A percentile compares a stretch with the other conserved stretches of the same genome.
phyloP scores from a whole-genome alignment of 30 jellyfish, hydroid and myxozoan species.

The Pseudorhiza aurosa region DNA sequence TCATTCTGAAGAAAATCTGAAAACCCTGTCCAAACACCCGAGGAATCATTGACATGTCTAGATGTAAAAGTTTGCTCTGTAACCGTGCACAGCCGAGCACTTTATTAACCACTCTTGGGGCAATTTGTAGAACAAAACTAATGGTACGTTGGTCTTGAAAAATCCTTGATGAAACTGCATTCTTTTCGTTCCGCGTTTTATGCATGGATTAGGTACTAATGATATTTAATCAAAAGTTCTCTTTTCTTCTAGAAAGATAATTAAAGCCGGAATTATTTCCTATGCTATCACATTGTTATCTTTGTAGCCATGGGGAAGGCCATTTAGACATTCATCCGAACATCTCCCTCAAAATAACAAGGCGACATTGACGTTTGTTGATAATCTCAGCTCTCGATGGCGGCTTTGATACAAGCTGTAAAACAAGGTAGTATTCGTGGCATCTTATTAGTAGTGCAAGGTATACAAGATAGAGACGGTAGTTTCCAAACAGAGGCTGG shows the following conservation, averaged over 20 bases:
- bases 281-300: neutral
- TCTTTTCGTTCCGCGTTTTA: neutral
- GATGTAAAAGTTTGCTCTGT: too few species aligned
- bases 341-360: neutral
- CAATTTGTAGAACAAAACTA: too few species aligned
- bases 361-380: neutral
- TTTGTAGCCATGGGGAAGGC: neutral
- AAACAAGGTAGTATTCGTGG: constrained; percentile 52
- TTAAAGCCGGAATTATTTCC: neutral
- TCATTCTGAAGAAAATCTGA: too few species aligned
- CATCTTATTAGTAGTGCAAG: neutral
- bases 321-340: neutral
- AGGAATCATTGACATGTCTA: too few species aligned
- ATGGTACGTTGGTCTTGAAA: too few species aligned
- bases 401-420: constrained; percentile 43
- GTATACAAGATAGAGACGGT: neutral
- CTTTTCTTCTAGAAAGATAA: neutral
- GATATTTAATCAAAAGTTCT: too few species aligned
- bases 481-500: constrained; percentile 30
- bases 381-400: neutral
- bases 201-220: too few species aligned
- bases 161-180: neutral
- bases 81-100: too few species aligned
- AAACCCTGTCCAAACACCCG: too few species aligned
- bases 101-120: too few species aligned